A percentile compares a stretch with the other conserved stretches of the same genome.
Evolutionary conservation across 2,797 vertebrate species (phyloP).

Genomic region (Forpus xanthops): DNA sequence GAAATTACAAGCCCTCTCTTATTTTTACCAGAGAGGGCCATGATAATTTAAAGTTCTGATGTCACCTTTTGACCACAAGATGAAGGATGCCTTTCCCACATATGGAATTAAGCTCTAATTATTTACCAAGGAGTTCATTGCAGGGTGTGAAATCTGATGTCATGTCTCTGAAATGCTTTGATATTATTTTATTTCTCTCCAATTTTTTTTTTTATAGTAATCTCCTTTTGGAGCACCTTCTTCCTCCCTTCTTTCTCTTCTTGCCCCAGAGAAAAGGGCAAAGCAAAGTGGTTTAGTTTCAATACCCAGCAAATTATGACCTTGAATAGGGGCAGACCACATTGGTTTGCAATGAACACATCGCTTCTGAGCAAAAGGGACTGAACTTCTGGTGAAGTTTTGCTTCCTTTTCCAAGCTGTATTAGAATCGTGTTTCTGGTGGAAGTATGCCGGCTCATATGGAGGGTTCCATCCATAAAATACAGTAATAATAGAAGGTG

Average conservation of each 20-base stretch:
- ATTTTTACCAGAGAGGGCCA: neutral
- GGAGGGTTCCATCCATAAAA: neutral
- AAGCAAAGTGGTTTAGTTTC: neutral
- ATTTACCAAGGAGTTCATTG: neutral
- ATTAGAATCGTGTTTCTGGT: neutral
- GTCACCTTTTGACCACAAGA: neutral
- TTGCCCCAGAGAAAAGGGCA: neutral
- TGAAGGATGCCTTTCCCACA: neutral
- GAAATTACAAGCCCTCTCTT: neutral
- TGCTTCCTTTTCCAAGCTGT: neutral
- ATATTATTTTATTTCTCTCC: neutral
- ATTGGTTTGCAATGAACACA: neutral
- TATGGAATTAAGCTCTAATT: neutral
- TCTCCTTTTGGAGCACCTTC: neutral
- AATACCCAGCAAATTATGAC: neutral
- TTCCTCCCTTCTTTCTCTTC: neutral
- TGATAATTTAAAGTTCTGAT: neutral
- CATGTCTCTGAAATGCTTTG: neutral
- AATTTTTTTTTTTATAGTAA: neutral
- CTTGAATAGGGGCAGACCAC: neutral
- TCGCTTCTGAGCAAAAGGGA: neutral
- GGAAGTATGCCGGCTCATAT: neutral
- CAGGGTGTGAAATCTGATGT: neutral
- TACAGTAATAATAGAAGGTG: neutral
- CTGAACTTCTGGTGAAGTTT: neutral